A percentile compares a stretch with the other conserved stretches of the same genome.
Evolutionary conservation across 1,140 invertebrate genomes (phyloP).

Genomic region (Drosophila arawakana): DNA sequence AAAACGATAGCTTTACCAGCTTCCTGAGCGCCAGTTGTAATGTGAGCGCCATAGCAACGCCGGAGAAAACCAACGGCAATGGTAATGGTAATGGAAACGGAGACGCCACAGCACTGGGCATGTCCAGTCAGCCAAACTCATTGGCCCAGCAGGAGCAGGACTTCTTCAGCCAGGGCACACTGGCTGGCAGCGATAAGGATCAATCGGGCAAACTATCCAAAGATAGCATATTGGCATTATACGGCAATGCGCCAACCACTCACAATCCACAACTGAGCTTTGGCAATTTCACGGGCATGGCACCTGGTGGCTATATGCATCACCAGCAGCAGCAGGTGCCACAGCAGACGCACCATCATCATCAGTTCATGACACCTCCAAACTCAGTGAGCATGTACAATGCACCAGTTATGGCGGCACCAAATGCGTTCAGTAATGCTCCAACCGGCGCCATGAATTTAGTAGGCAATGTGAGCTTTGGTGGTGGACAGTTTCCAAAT

Average conservation of each 20-base stretch:
- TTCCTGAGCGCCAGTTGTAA: conserved; percentile 89
- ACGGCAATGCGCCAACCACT: conserved; percentile 88
- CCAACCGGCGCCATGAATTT: conserved; percentile 67
- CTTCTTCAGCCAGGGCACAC: conserved; percentile 92
- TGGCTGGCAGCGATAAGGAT: conserved; percentile 87
- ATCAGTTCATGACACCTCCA: conserved; percentile 83
- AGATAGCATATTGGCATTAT: conserved; percentile 96
- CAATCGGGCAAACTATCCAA: conserved; percentile 94
- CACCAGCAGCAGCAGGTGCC: conserved; percentile 60
- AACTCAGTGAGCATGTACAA: conserved; percentile 84
- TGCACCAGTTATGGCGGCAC: conserved; percentile 81
- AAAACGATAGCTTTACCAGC: conserved; percentile 91
- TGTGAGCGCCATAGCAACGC: conserved; percentile 38
- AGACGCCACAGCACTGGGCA: conserved; percentile 48
- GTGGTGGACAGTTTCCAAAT: conserved; percentile 65
- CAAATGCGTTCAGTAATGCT: conserved; percentile 77
- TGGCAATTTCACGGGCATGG: conserved; percentile 73
- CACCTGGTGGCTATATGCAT: conserved; percentile 73
- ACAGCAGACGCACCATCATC: conserved; percentile 64
- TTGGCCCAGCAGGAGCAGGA: conserved; percentile 92
- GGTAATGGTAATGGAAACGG: conserved; percentile 11
- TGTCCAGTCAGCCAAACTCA: conserved; percentile 82
- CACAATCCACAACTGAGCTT: conserved; percentile 78
- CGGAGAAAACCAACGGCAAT: conserved; percentile 74
- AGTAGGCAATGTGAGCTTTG: conserved; percentile 61